phyloP scores from a whole-genome alignment of 2,888 invertebrate species.

The Rhopalosiphum nymphaeae region DNA sequence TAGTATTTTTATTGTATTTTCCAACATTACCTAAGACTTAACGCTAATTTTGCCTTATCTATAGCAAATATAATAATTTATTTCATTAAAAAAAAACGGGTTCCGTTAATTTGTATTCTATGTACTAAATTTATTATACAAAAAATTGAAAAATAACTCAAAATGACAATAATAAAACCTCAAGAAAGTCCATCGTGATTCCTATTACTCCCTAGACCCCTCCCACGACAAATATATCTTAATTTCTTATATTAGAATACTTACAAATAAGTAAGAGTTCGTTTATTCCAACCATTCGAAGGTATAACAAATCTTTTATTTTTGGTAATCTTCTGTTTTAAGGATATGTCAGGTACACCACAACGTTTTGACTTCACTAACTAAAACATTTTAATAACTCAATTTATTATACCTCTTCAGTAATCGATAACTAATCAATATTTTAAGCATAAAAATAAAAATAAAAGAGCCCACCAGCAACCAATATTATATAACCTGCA shows the following conservation, averaged over 20 bases:
- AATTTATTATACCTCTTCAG: background rate
- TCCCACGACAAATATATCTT: background rate
- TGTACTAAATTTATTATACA: background rate
- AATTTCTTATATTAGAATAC: constrained; percentile 67
- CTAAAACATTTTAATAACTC: constrained; percentile 70
- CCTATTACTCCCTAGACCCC: background rate
- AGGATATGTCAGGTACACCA: constrained; percentile 79
- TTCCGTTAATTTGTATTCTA: too few relatives aligned
- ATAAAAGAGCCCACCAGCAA: background rate
- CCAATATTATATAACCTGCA: background rate
- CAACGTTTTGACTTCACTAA: constrained; percentile 78
- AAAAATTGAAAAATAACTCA: background rate
- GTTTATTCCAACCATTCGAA: constrained; percentile 79
- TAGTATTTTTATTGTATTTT: too few relatives aligned
- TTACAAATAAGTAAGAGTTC: constrained; percentile 79
- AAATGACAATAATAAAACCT: background rate
- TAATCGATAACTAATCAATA: background rate
- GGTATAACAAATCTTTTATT: constrained; percentile 76
- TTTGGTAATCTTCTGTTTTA: constrained; percentile 69
- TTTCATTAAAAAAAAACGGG: too few relatives aligned
- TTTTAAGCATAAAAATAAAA: background rate
- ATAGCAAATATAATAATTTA: too few relatives aligned
- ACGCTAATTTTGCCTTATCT: too few relatives aligned
- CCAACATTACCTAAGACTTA: too few relatives aligned
- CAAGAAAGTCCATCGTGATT: background rate